Evolutionary conservation across 2,797 vertebrate species (phyloP).

Genomic region (Falco novaeseelandiae): DNA sequence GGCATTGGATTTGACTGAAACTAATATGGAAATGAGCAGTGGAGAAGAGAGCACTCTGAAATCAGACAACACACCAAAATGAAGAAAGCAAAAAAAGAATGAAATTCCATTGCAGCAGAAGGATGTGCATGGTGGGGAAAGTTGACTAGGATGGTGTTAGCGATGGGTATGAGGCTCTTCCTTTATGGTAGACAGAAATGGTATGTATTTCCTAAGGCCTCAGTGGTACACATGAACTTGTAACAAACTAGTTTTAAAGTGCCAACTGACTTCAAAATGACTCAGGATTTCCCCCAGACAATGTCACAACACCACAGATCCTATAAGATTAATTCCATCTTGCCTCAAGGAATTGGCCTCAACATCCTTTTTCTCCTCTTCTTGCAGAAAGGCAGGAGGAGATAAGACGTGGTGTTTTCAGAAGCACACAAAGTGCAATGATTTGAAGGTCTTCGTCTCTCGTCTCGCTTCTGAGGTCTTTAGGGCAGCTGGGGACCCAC

Average conservation of each 20-base stretch:
- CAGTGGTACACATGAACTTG: neutral
- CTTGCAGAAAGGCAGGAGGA: neutral
- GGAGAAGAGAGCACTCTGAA: neutral
- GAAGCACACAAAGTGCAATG: accelerated
- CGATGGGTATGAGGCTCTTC: neutral
- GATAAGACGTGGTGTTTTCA: neutral
- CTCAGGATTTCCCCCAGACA: neutral
- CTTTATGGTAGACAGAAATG: neutral
- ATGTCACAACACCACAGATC: neutral
- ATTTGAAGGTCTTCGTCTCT: neutral
- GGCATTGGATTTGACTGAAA: neutral
- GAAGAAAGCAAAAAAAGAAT: neutral
- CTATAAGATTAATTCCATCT: neutral
- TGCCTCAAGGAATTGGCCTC: neutral
- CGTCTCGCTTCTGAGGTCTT: neutral
- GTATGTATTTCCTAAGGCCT: neutral
- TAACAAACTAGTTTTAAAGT: neutral
- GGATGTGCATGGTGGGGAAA: neutral
- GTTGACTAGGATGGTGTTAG: neutral
- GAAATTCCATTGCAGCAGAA: neutral
- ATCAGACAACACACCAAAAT: neutral
- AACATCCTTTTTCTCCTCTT: neutral
- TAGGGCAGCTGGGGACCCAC: neutral
- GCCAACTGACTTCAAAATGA: neutral
- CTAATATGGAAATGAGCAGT: neutral